Conservation (phyloP, 2,888 invertebrate species). For the Pantelozetes paolii region DNA sequence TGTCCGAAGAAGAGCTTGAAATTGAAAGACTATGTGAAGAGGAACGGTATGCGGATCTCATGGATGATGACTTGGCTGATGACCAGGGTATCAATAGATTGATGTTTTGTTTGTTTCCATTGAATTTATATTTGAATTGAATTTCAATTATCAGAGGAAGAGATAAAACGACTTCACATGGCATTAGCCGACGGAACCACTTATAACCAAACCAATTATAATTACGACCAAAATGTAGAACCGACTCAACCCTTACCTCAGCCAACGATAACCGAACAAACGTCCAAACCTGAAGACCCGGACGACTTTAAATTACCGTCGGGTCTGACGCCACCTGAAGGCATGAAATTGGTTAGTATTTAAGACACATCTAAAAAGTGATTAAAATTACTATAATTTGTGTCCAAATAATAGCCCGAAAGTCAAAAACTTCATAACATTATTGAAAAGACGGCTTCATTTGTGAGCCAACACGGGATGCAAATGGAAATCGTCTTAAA, state of each 20-base stretch:
- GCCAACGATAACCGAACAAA: background rate
- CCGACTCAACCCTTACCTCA: background rate
- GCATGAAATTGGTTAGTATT: slow-evolving; percentile 58
- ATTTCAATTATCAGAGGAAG: slow-evolving; percentile 67
- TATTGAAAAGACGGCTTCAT: slow-evolving; percentile 75
- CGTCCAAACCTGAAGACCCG: background rate
- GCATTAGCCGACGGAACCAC: slow-evolving; percentile 55
- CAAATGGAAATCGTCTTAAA: slow-evolving; percentile 99
- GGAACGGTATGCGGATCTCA: slow-evolving; percentile 84
- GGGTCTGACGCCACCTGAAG: slow-evolving; percentile 69
- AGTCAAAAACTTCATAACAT: slow-evolving; percentile 83
- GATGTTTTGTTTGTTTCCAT: background rate
- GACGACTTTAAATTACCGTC: slow-evolving; percentile 70
- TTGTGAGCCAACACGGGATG: slow-evolving; percentile 70
- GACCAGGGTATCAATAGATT: background rate
- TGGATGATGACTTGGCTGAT: slow-evolving; percentile 81
- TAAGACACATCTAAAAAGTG: background rate
- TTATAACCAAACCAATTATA: slow-evolving; percentile 36
- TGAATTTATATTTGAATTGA: background rate
- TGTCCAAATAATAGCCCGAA: slow-evolving; percentile 64
- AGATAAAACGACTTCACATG: slow-evolving; percentile 76
- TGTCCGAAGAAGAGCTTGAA: slow-evolving; percentile 66
- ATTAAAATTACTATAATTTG: slow-evolving; percentile 48
- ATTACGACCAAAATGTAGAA: slow-evolving; percentile 30
- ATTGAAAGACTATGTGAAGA: slow-evolving; percentile 90